A percentile compares a stretch with the other conserved stretches of the same genome.
These are phyloP conservation scores for Malacoctenus gilli DNA, from an alignment of 2,797 vertebrate species.

Conservation along the genomic window DNA sequence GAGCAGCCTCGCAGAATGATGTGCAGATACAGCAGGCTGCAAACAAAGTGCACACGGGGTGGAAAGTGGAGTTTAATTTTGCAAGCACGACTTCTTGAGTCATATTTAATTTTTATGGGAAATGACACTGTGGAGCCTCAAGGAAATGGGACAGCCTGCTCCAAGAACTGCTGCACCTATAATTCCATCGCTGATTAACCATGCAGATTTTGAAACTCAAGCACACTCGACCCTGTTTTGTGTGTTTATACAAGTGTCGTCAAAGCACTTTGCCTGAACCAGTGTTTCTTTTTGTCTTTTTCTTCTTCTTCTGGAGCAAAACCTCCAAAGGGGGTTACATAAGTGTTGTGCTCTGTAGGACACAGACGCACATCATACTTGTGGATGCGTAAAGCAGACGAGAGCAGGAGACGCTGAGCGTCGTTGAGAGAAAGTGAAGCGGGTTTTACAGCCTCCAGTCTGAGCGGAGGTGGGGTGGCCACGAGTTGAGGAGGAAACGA, in stretches of 20 bases:
- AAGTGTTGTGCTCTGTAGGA: background rate
- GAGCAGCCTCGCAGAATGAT: constrained; percentile 47
- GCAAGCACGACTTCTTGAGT: constrained; percentile 34
- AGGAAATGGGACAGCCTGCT: constrained; percentile 24
- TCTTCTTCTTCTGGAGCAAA: too few species aligned
- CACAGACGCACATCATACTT: constrained; percentile 2
- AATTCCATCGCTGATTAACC: constrained; percentile 11
- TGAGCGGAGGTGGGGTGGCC: constrained; percentile 68
- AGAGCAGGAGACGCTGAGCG: constrained; percentile 66
- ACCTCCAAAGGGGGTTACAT: constrained; percentile 10
- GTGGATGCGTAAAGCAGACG: constrained; percentile 8
- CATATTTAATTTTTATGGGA: constrained; percentile 53
- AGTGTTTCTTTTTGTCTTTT: background rate
- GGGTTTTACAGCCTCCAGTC: too few species aligned
- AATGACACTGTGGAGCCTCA: constrained; percentile 27
- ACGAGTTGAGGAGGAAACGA: constrained; percentile 61
- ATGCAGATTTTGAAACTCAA: constrained; percentile 21
- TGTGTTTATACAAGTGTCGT: constrained; percentile 8
- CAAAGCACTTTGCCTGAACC: background rate
- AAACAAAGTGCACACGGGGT: constrained; percentile 54
- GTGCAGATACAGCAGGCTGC: constrained; percentile 59
- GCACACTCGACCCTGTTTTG: constrained; percentile 1
- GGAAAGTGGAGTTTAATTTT: constrained; percentile 57
- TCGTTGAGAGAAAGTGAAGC: constrained; percentile 73
- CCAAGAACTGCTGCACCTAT: constrained; percentile 12